Percentiles rank a stretch among this genome's conserved stretches.
Conservation (phyloP, 2,113 vertebrate genomes). For the Psammodynastes pulverulentus region DNA sequence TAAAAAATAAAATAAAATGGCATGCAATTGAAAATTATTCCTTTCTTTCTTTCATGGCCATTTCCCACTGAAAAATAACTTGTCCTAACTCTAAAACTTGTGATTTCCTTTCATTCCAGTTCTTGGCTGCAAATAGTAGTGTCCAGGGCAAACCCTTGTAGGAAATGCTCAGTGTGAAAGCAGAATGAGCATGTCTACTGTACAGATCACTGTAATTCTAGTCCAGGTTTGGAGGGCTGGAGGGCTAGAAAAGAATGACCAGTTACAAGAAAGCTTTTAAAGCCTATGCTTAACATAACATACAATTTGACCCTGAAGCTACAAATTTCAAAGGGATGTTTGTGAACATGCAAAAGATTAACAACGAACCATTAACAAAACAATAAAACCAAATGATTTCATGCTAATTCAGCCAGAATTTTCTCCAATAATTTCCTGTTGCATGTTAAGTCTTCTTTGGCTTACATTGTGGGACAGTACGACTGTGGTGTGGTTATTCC, state of each 20-base stretch:
- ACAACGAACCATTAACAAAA: background rate
- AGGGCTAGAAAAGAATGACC: background rate
- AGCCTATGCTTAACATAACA: background rate
- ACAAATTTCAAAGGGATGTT: background rate
- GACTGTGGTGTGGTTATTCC: background rate
- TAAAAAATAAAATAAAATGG: background rate
- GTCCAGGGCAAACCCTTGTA: background rate
- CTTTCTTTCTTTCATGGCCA: background rate
- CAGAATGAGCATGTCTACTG: background rate
- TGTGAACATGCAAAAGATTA: background rate
- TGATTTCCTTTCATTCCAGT: background rate
- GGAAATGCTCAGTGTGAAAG: background rate
- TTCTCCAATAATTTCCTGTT: background rate
- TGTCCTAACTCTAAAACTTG: background rate
- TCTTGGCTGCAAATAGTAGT: background rate
- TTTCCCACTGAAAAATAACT: background rate
- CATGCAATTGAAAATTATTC: background rate
- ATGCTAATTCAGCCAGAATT: background rate
- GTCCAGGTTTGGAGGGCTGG: background rate
- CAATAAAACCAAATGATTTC: background rate
- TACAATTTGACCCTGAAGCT: background rate
- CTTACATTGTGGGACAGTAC: background rate
- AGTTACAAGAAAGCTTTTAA: background rate
- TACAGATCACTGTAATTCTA: background rate
- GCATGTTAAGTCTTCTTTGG: background rate